phyloP scores from a whole-genome alignment of 2,113 vertebrate species.

The Indri indri region DNA sequence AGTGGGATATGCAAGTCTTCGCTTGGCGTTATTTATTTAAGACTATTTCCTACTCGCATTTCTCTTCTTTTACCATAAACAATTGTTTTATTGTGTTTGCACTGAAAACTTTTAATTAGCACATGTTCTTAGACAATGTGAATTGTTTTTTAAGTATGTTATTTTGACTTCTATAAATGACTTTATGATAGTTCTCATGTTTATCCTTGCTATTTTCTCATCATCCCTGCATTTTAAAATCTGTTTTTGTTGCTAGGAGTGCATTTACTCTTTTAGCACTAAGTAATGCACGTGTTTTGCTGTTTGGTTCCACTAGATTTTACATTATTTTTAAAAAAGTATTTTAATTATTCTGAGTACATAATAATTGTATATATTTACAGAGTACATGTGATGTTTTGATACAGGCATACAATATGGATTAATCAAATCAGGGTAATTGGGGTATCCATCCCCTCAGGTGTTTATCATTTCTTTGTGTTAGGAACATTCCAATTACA shows the following conservation, averaged over 20 bases:
- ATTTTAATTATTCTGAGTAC: too few species aligned
- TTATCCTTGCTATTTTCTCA: background rate
- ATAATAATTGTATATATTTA: too few species aligned
- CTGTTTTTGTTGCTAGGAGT: background rate
- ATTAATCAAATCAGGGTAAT: too few species aligned
- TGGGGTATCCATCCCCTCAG: too few species aligned
- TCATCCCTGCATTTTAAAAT: background rate
- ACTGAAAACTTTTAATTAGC: background rate
- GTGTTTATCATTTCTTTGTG: too few species aligned
- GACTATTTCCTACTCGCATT: background rate
- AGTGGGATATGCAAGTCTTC: background rate
- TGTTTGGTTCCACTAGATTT: background rate
- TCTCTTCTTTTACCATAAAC: background rate
- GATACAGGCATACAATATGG: too few species aligned
- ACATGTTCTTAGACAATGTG: background rate
- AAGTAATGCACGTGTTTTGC: background rate
- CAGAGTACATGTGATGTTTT: too few species aligned
- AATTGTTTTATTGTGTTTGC: background rate
- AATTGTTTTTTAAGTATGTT: background rate
- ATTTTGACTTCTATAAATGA: background rate
- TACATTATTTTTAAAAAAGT: too few species aligned
- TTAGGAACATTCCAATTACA: too few species aligned
- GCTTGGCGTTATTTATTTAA: background rate
- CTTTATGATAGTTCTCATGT: background rate
- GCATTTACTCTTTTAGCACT: background rate